phyloP scores from a whole-genome alignment of 2,113 vertebrate genomes.

The Steatornis caripensis region DNA sequence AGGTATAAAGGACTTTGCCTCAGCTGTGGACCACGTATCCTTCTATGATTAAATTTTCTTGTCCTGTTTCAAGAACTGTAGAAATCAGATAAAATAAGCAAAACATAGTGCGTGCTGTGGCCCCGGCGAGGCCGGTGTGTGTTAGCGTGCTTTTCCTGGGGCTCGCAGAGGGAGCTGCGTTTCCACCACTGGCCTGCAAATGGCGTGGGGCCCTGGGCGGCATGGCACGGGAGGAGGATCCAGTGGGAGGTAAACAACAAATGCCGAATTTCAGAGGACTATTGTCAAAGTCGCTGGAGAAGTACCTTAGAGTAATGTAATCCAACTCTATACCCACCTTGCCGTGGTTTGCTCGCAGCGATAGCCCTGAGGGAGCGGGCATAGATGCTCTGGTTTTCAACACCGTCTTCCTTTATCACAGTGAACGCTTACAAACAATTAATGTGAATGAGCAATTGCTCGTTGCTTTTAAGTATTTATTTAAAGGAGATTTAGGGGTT shows the following conservation, averaged over 20 bases:
- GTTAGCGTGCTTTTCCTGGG: rapidly evolving
- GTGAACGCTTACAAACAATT: background rate
- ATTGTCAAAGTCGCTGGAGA: background rate
- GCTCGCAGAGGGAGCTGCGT: background rate
- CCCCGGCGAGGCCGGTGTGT: rapidly evolving
- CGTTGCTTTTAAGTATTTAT: background rate
- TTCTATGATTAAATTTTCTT: background rate
- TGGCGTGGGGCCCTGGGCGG: background rate
- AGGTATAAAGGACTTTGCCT: background rate
- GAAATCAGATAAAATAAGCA: background rate
- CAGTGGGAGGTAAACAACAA: background rate
- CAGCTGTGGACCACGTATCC: background rate
- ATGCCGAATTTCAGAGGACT: background rate
- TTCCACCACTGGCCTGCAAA: background rate
- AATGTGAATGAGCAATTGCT: background rate
- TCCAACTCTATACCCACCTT: background rate
- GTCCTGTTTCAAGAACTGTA: background rate
- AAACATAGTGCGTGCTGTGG: rapidly evolving
- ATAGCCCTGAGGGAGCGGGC: background rate
- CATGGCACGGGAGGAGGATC: rapidly evolving
- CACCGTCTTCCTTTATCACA: background rate
- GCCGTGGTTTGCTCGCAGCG: background rate
- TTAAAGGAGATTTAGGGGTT: background rate
- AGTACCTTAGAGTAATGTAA: background rate
- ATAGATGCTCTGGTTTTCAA: background rate